Conservation (phyloP, 2,888 invertebrate species). For the Oligia strigilis region DNA sequence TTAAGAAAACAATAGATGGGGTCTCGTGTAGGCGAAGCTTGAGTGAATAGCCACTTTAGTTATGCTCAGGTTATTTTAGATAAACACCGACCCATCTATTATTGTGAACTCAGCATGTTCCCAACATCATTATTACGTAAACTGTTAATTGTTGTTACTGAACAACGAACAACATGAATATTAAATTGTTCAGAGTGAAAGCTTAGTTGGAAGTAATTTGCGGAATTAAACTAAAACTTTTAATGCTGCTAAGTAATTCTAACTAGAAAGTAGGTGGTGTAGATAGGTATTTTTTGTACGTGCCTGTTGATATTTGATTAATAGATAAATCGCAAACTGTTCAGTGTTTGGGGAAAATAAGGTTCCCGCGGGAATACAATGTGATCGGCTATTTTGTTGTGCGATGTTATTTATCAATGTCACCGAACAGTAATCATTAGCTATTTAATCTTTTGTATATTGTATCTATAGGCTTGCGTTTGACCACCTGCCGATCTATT, state of each 20-base stretch:
- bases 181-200: constrained; percentile 45
- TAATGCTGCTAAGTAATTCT: constrained; percentile 28
- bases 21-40: constrained; percentile 55
- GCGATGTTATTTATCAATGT: constrained; percentile 56
- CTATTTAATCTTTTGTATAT: constrained; percentile 35
- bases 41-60: constrained; percentile 64
- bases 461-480: neutral
- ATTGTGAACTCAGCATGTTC: constrained; percentile 50
- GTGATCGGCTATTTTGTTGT: constrained; percentile 33
- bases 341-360: constrained; percentile 25
- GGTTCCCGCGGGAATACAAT: constrained; percentile 37
- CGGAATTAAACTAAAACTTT: constrained; percentile 40
- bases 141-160: constrained; percentile 52
- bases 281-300: neutral
- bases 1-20: constrained; percentile 64
- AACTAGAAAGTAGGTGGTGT: neutral
- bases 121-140: constrained; percentile 44
- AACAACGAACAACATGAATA: constrained; percentile 47
- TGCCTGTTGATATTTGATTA: constrained; percentile 29
- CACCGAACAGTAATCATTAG: constrained; percentile 23
- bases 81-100: constrained; percentile 54
- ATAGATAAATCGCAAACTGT: constrained; percentile 10
- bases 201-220: constrained; percentile 43
- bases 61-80: constrained; percentile 59
- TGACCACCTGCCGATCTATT: neutral